Conservation (phyloP, 2,797 vertebrate genomes). For the Ctenosaura bakeri region DNA sequence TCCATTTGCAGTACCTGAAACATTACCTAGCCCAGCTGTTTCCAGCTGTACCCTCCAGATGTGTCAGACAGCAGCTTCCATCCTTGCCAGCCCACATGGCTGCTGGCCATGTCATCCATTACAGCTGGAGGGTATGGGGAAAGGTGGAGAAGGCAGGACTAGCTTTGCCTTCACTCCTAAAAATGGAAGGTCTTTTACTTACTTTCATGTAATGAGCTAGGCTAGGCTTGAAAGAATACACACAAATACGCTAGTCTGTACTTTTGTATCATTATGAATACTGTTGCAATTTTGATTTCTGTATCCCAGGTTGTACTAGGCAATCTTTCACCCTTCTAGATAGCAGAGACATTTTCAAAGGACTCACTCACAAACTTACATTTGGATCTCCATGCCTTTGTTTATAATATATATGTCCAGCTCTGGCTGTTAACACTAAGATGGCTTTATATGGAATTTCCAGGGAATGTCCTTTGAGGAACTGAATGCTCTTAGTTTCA, state of each 20-base stretch:
- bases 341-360: constrained; percentile 27
- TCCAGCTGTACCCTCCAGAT: not conserved
- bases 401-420: too few species aligned
- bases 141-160: not conserved
- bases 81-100: not conserved
- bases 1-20: not conserved
- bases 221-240: not conserved
- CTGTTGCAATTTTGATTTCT: not conserved
- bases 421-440: not conserved
- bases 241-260: not conserved
- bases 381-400: not conserved
- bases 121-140: not conserved
- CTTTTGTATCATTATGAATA: not conserved
- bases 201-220: not conserved
- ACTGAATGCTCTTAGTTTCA: not conserved
- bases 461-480: not conserved
- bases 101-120: not conserved
- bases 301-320: not conserved
- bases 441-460: not conserved
- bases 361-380: constrained; percentile 34
- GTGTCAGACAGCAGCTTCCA: not conserved
- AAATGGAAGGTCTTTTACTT: not conserved
- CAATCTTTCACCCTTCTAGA: not conserved
- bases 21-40: not conserved
- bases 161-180: constrained; percentile 23